These are phyloP conservation scores for Acromyrmex echinatior DNA, from an alignment of 1,140 invertebrate species.

Conservation along the genomic window DNA sequence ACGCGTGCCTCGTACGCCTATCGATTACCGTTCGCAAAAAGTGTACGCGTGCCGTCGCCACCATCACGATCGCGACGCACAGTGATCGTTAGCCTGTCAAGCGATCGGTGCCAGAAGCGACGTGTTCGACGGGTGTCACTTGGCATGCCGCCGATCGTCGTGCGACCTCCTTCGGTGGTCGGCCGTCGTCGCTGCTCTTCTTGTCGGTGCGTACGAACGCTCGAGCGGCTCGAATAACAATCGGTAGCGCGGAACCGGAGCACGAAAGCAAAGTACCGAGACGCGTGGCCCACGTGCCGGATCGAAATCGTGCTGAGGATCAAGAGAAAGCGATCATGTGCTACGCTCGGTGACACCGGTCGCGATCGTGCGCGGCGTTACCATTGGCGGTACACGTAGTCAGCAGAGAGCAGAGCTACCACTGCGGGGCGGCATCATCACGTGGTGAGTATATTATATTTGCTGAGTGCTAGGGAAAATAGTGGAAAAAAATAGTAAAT, in stretches of 20 bases:
- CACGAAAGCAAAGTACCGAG: not conserved
- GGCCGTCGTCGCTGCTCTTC: slow-evolving; percentile 20
- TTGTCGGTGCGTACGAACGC: slow-evolving; percentile 25
- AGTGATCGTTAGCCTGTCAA: slow-evolving; percentile 32
- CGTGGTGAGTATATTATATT: slow-evolving; percentile 53
- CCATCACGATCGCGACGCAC: not conserved
- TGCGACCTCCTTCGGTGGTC: slow-evolving; percentile 18
- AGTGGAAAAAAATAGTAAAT: too few relatives aligned
- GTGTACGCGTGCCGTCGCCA: slow-evolving; percentile 5
- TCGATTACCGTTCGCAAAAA: slow-evolving; percentile 66
- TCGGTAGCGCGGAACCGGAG: slow-evolving; percentile 13
- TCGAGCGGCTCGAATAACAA: slow-evolving; percentile 19
- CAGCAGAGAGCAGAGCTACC: slow-evolving; percentile 60
- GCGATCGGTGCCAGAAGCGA: slow-evolving; percentile 15
- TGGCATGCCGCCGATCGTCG: slow-evolving; percentile 55
- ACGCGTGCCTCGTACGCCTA: slow-evolving; percentile 43
- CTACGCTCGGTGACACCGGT: slow-evolving; percentile 75
- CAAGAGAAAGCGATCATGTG: slow-evolving; percentile 58
- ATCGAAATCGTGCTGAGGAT: slow-evolving; percentile 44
- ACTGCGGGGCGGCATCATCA: slow-evolving; percentile 66
- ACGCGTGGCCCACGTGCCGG: not conserved
- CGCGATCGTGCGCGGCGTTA: slow-evolving; percentile 64
- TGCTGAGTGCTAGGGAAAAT: too few relatives aligned
- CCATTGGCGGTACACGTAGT: slow-evolving; percentile 56
- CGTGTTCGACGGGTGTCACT: slow-evolving; percentile 10